These are phyloP conservation scores for Cheirogaleus major DNA, from an alignment of 2,797 vertebrate species.

Conservation along the genomic window DNA sequence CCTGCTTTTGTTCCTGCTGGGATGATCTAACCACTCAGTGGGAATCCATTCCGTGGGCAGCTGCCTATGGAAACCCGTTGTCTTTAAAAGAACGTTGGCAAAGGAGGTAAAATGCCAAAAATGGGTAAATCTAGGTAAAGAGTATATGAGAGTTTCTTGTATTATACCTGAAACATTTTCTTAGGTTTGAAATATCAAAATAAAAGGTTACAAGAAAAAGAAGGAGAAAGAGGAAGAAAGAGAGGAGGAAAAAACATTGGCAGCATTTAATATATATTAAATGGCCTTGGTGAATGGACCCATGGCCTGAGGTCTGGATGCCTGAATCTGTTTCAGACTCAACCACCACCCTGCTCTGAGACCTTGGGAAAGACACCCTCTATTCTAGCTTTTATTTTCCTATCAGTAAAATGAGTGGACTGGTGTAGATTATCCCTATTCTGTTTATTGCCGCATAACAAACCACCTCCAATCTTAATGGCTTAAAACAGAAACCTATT, in stretches of 20 bases:
- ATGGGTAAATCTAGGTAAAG: neutral
- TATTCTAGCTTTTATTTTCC: neutral
- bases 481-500: neutral
- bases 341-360: neutral
- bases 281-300: neutral
- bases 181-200: neutral
- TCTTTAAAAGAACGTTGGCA: constrained; percentile 44
- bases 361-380: neutral
- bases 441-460: neutral
- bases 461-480: neutral
- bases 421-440: neutral
- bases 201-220: neutral
- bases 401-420: neutral
- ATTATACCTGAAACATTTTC: neutral
- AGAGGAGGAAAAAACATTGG: neutral
- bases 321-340: neutral
- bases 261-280: neutral
- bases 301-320: neutral
- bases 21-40: neutral
- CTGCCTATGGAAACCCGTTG: neutral
- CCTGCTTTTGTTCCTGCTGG: neutral
- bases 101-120: neutral
- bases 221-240: neutral
- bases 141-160: neutral
- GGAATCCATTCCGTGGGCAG: neutral